A percentile compares a stretch with the other conserved stretches of the same genome.
Conservation (phyloP, 2,113 vertebrate species). For the Anseranas semipalmata region DNA sequence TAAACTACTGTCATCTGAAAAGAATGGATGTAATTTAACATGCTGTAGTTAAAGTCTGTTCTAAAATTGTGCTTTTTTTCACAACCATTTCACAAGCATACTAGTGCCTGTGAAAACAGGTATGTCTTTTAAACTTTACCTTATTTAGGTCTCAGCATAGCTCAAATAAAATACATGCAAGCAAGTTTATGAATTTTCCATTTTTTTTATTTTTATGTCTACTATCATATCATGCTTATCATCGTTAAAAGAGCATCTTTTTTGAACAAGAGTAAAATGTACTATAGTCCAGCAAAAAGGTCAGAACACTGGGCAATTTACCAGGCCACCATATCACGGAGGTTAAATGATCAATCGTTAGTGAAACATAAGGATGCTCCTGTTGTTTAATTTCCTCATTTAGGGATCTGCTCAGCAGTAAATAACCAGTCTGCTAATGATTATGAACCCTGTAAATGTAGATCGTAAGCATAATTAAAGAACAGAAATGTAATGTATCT, state of each 20-base stretch:
- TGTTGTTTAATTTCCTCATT: slow-evolving; percentile 20
- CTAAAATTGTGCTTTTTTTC: neutral
- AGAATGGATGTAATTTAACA: slow-evolving; percentile 19
- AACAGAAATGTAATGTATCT: neutral
- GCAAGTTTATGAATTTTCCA: neutral
- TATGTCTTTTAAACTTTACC: neutral
- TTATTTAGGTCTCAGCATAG: neutral
- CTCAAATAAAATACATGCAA: neutral
- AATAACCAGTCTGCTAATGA: neutral
- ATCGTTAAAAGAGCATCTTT: neutral
- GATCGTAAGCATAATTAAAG: neutral
- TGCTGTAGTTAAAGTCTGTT: neutral
- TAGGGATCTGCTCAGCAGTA: neutral
- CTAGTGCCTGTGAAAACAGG: neutral
- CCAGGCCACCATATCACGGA: neutral
- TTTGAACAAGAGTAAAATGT: neutral
- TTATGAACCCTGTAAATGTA: neutral
- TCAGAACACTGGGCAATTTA: neutral
- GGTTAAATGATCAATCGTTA: neutral
- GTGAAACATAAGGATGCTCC: neutral
- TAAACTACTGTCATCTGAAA: slow-evolving; percentile 14
- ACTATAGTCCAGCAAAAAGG: neutral
- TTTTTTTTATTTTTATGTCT: neutral
- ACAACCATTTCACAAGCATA: neutral
- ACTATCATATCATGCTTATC: neutral